Evolutionary conservation across 1,140 invertebrate genomes (phyloP).

Genomic region (Ostrea denselamellosa): DNA sequence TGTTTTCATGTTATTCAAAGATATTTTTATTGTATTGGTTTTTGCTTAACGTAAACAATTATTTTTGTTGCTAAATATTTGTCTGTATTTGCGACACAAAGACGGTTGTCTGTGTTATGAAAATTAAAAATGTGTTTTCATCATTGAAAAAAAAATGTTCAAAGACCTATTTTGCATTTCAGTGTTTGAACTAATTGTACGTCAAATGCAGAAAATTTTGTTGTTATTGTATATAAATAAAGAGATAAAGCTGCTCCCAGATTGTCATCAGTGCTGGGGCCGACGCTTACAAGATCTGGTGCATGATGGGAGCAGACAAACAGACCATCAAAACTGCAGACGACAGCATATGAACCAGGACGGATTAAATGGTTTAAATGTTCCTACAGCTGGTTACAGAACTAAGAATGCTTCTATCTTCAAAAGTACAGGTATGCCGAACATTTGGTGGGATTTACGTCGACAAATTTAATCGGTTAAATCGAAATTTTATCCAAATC

Average conservation of each 20-base stretch:
- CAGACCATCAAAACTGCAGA: background rate
- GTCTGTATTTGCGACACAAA: conserved; percentile 3
- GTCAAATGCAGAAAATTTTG: background rate
- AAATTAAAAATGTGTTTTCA: conserved; percentile 19
- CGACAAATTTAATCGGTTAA: conserved; percentile 8
- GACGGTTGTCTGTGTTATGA: conserved; percentile 23
- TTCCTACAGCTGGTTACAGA: background rate
- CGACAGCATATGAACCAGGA: conserved; percentile 9
- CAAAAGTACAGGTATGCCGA: conserved; percentile 23
- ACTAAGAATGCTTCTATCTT: conserved; percentile 7
- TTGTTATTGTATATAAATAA: conserved; percentile 30
- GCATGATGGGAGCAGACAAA: conserved; percentile 11
- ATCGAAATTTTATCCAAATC: conserved; percentile 20
- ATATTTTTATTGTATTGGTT: conserved; percentile 14
- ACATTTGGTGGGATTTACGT: conserved; percentile 27
- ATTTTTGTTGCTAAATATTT: conserved; percentile 28
- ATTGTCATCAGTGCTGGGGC: conserved; percentile 18
- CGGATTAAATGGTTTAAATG: conserved; percentile 17
- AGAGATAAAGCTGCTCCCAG: background rate
- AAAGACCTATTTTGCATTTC: conserved; percentile 17
- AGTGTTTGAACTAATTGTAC: conserved; percentile 4
- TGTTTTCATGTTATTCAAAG: conserved; percentile 3
- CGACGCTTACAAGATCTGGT: background rate
- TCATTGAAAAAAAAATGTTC: conserved; percentile 25
- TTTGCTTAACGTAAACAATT: conserved; percentile 1